Evolutionary conservation across 2,797 vertebrate genomes (phyloP).

Genomic region (Chelon labrosus): DNA sequence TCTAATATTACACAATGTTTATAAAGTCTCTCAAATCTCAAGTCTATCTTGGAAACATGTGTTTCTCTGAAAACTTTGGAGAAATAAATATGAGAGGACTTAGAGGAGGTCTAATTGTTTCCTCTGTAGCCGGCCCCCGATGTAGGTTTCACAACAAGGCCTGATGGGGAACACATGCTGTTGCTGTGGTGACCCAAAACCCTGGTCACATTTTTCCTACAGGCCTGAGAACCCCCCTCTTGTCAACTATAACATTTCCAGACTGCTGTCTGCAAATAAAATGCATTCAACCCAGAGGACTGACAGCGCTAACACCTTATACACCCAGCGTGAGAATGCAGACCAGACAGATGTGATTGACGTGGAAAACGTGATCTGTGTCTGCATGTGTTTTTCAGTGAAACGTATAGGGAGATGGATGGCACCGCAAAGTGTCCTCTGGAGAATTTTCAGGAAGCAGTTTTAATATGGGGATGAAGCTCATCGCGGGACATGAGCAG

Average conservation of each 20-base stretch:
- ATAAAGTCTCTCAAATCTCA: constrained; percentile 1
- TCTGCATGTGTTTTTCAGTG: constrained; percentile 26
- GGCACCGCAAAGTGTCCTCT: constrained; percentile 3
- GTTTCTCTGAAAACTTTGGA: constrained; percentile 40
- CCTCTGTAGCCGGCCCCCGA: constrained; percentile 46
- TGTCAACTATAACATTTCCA: constrained; percentile 38
- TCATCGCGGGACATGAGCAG: background rate
- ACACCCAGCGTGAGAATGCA: constrained; percentile 18
- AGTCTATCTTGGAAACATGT: constrained; percentile 14
- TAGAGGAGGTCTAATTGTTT: constrained; percentile 62
- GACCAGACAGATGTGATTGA: constrained; percentile 13
- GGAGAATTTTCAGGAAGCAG: constrained; percentile 3
- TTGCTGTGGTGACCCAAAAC: constrained; percentile 55
- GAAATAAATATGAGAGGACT: constrained; percentile 38
- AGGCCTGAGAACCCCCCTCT: constrained; percentile 40
- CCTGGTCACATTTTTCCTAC: constrained; percentile 54
- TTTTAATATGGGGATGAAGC: constrained; percentile 5
- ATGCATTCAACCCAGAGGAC: constrained; percentile 14
- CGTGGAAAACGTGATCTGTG: constrained; percentile 11
- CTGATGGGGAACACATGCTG: constrained; percentile 78
- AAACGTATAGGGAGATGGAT: constrained; percentile 5
- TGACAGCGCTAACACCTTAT: constrained; percentile 21
- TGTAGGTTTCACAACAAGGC: constrained; percentile 56
- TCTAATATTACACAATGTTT: constrained; percentile 18
- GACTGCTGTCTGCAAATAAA: constrained; percentile 44